Evolutionary conservation across 2,113 vertebrate species (phyloP).

Genomic region (Egretta garzetta): DNA sequence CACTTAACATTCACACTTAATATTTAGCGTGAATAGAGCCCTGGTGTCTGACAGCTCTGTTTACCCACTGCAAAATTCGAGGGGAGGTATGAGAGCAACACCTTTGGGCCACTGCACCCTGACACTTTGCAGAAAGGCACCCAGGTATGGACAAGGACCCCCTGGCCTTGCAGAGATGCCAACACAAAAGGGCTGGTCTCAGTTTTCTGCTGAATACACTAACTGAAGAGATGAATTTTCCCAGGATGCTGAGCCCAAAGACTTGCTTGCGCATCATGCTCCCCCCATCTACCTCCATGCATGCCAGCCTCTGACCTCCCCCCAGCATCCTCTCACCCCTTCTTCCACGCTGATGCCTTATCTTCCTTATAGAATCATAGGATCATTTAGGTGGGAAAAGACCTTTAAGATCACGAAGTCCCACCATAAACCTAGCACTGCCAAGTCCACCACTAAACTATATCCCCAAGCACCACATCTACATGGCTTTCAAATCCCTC

Average conservation of each 20-base stretch:
- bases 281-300: background rate
- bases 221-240: background rate
- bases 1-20: background rate
- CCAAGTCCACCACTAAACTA: too few relatives aligned
- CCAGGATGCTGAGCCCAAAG: background rate
- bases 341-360: background rate
- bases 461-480: too few relatives aligned
- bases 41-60: background rate
- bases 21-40: background rate
- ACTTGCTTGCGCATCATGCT: fast-evolving
- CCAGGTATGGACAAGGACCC: background rate
- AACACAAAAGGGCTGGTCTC: background rate
- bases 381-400: too few relatives aligned
- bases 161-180: background rate
- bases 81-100: background rate
- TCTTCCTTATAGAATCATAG: background rate
- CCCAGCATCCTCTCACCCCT: background rate
- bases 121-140: background rate
- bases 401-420: too few relatives aligned
- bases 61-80: background rate
- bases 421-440: too few relatives aligned
- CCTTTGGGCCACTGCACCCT: background rate
- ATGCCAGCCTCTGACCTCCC: background rate
- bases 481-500: too few relatives aligned
- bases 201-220: background rate